phyloP scores from a whole-genome alignment of 1,140 invertebrate species.

The Halesus radiatus region DNA sequence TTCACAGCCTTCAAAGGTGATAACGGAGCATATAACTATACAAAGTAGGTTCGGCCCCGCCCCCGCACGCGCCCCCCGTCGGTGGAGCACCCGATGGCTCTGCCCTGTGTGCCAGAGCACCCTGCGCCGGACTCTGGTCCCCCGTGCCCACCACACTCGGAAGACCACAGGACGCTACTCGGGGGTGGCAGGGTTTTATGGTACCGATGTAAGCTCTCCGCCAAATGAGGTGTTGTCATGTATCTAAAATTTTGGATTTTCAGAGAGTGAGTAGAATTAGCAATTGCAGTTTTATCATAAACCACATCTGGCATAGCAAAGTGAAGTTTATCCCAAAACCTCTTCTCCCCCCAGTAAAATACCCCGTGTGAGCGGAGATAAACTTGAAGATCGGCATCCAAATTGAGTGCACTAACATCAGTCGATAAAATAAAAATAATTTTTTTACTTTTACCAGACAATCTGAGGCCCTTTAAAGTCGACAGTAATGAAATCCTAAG shows the following conservation, averaged over 20 bases:
- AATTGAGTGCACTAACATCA: constrained; percentile 82
- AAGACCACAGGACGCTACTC: too few species aligned
- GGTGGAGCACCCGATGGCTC: constrained; percentile 7
- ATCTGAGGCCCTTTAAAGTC: constrained; percentile 47
- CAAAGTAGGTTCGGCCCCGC: constrained; percentile 52
- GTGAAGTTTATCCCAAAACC: constrained; percentile 86
- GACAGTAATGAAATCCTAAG: constrained; percentile 50
- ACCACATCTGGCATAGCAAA: constrained; percentile 81
- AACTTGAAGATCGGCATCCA: constrained; percentile 85
- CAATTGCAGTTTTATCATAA: constrained; percentile 25
- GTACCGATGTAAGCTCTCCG: constrained; percentile 35
- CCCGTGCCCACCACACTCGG: too few species aligned
- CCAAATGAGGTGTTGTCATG: constrained; percentile 29
- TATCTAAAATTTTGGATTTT: constrained; percentile 48
- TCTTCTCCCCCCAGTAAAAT: constrained; percentile 81
- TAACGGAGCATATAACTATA: constrained; percentile 34
- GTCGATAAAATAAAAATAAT: constrained; percentile 75
- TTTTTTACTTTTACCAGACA: constrained; percentile 48
- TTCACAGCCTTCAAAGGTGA: constrained; percentile 49
- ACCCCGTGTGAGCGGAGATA: constrained; percentile 79
- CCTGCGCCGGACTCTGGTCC: too few species aligned
- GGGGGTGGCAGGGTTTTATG: constrained; percentile 41
- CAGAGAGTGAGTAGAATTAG: constrained; percentile 31
- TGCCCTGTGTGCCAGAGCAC: background rate
- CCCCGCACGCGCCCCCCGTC: background rate